Conservation (phyloP, 2,797 vertebrate genomes). For the Pangasius sanitwongsei region DNA sequence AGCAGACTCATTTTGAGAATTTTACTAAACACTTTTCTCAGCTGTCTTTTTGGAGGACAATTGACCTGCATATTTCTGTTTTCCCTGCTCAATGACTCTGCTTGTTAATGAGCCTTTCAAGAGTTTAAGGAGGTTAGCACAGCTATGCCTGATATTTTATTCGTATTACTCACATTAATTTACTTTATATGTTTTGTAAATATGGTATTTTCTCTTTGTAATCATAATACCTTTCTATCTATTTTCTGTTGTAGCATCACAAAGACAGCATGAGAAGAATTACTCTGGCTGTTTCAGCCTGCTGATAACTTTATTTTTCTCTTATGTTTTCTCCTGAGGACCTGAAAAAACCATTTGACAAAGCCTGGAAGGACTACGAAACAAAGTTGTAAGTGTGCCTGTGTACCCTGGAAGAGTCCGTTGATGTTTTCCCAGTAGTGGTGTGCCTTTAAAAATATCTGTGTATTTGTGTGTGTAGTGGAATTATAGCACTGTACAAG, state of each 20-base stretch:
- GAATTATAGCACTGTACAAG: not conserved
- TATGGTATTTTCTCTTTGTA: not conserved
- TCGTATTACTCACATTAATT: not conserved
- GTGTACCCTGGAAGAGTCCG: not conserved
- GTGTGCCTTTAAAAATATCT: not conserved
- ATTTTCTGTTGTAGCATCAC: not conserved
- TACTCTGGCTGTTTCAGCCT: slow-evolving; percentile 37
- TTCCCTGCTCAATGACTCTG: not conserved
- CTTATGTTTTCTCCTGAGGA: slow-evolving; percentile 75
- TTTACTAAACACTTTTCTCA: not conserved
- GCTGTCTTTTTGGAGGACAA: not conserved
- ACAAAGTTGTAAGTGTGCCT: slow-evolving; percentile 92
- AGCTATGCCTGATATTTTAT: not conserved
- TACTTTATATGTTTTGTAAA: not conserved
- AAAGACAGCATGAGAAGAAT: not conserved
- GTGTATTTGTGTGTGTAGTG: not conserved
- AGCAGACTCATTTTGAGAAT: not conserved
- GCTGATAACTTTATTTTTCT: not conserved
- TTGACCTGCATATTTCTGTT: not conserved
- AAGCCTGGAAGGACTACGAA: slow-evolving; percentile 99
- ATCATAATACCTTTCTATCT: not conserved
- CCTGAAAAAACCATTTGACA: slow-evolving; percentile 98
- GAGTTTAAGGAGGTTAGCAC: not conserved
- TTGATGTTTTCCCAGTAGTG: not conserved
- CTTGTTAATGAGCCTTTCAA: not conserved